phyloP scores from a whole-genome alignment of 2,113 vertebrate genomes.

The Corythaeola cristata region DNA sequence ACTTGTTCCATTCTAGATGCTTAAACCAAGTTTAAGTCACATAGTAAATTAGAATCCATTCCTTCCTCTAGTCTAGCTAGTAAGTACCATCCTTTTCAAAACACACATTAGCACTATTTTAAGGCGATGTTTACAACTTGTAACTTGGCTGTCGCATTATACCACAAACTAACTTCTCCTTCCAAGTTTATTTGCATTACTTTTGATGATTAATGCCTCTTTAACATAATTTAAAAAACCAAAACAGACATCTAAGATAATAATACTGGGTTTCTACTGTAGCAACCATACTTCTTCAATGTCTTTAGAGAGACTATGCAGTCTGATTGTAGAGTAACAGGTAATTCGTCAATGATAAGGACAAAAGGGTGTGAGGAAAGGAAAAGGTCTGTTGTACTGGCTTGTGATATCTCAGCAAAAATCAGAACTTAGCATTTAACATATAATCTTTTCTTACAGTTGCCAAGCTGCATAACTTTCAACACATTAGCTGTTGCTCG shows the following conservation, averaged over 20 bases:
- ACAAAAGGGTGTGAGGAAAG: background rate
- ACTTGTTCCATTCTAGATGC: background rate
- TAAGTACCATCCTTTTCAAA: background rate
- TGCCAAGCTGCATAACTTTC: background rate
- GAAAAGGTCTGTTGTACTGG: background rate
- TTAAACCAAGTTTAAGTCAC: background rate
- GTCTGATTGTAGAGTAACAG: background rate
- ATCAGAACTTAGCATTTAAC: background rate
- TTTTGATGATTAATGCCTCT: background rate
- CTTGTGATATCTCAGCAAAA: background rate
- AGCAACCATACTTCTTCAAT: background rate
- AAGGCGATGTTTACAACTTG: background rate
- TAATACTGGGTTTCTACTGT: background rate
- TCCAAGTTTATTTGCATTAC: background rate
- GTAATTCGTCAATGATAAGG: background rate
- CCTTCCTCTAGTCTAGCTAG: background rate
- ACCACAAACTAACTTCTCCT: background rate
- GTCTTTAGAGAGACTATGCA: background rate
- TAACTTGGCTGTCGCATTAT: background rate
- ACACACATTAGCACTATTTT: background rate
- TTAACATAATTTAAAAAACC: background rate
- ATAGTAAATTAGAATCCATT: background rate
- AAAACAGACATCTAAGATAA: background rate
- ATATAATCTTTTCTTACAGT: background rate
- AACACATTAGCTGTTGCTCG: accelerated